These are phyloP conservation scores for Episyrphus balteatus DNA, from an alignment of 1,140 invertebrate species.

Conservation along the genomic window DNA sequence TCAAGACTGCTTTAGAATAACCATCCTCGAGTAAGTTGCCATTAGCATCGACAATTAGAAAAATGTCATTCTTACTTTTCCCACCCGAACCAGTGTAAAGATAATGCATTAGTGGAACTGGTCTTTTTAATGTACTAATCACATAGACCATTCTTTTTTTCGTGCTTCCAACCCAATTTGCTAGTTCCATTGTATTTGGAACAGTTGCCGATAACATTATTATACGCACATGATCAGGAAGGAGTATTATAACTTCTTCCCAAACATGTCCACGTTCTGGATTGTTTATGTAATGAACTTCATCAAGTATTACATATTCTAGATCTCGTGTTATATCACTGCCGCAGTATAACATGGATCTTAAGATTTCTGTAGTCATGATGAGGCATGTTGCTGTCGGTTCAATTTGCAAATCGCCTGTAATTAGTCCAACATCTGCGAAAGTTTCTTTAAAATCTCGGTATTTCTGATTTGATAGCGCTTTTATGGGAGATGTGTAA, in stretches of 20 bases:
- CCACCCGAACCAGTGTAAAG: conserved; percentile 76
- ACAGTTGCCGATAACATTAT: conserved; percentile 97
- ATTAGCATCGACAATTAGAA: conserved; percentile 71
- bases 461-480: conserved; percentile 98
- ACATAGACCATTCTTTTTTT: conserved; percentile 91
- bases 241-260: conserved; percentile 96
- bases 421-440: conserved; percentile 87
- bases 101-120: conserved; percentile 91
- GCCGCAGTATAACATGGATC: conserved; percentile 94
- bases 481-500: conserved; percentile 99
- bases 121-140: conserved; percentile 85
- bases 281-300: conserved; percentile 99
- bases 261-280: conserved; percentile 96
- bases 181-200: conserved; percentile 92
- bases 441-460: conserved; percentile 91
- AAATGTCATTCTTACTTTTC: conserved; percentile 70
- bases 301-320: conserved; percentile 99
- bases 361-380: conserved; percentile 98
- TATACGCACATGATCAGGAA: conserved; percentile 89
- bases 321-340: conserved; percentile 90
- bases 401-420: conserved; percentile 94
- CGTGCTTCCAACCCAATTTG: conserved; percentile 92
- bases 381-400: conserved; percentile 88
- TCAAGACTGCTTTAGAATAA: conserved; percentile 59
- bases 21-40: conserved; percentile 57